Base-by-base conservation (phyloP, 2,888 invertebrate genomes). In the Xanthia icteritia region DNA sequence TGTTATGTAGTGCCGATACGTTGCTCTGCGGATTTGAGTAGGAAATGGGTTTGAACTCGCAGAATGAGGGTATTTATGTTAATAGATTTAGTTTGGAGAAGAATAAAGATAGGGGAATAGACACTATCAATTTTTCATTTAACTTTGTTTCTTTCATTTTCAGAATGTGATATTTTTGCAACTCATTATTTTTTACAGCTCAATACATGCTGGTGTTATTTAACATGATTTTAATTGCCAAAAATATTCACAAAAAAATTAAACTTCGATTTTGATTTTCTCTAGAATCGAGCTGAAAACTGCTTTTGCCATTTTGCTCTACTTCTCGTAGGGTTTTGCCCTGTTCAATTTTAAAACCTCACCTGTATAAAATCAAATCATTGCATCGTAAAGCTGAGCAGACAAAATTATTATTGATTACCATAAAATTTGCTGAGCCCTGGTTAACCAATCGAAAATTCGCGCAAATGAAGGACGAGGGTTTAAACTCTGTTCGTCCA, bases 1-100 rank as follows among this genome's bases (percentile, higher is more conserved):
- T 80, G 75, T 83, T 79, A 79, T 82, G 51, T 76, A 70, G 75
- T 79, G 73, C 31, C 64, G 66, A 72, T 72, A 71, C 68, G 60
- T 77, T 80, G 82, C 77, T 77, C 77, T 72, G 66, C 11, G 68
- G 61, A 60, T 77, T 76, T 73, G 23, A 70, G 63, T 45, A 56
- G 70, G 56, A 58, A 66, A 61, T 68, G n/a, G 61, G 67, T 79
- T 73, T 58, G 61, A 51, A 42, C 31, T 79, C 56, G 31, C 20
- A 5, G 11, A 68, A 36, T 54, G 23, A 56, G 39, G 20, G 15
- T 65, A 65, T 23, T 64, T 79, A 56, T 20, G 56, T 20, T n/a
- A 42, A 48, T 31, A 42, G 1, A 13, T 9, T 31, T 8, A 39
- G 31, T n/a, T 66, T 36, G 5, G 1, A 6, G 5, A 17, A 31